Evolutionary conservation across 2,888 invertebrate species (phyloP).

Genomic region (Rhodophaea formosa): DNA sequence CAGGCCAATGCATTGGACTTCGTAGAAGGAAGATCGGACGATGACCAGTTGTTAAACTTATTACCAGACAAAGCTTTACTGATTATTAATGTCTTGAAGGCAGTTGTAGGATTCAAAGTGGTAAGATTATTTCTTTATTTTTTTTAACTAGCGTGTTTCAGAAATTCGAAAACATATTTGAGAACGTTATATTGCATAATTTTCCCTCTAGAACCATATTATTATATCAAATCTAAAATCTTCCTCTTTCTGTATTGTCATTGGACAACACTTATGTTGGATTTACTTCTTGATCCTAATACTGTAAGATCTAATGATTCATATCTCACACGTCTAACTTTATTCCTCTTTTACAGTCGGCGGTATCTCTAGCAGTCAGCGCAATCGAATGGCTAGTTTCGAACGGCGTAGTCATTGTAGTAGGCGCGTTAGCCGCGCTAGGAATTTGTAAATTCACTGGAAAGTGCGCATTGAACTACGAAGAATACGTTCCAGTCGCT

Average conservation of each 20-base stretch:
- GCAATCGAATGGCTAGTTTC: conserved; percentile 44
- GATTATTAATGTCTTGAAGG: conserved; percentile 30
- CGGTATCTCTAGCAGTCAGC: conserved; percentile 34
- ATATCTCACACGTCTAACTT: too few relatives aligned
- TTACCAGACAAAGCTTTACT: conserved; percentile 23
- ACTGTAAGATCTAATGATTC: too few relatives aligned
- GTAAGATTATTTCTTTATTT: conserved; percentile 31
- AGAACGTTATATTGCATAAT: too few relatives aligned
- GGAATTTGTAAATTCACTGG: conserved; percentile 47
- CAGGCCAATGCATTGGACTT: conserved; percentile 15
- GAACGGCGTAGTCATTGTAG: conserved; percentile 35
- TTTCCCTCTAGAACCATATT: too few relatives aligned
- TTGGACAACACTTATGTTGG: too few relatives aligned
- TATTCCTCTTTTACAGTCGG: conserved; percentile 29
- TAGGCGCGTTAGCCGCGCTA: conserved; percentile 38
- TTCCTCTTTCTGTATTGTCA: too few relatives aligned
- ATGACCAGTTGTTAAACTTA: conserved; percentile 14
- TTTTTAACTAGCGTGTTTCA: not conserved
- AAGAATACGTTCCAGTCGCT: conserved; percentile 32
- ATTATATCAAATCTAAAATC: too few relatives aligned
- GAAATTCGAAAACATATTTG: too few relatives aligned
- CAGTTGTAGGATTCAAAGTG: conserved; percentile 36
- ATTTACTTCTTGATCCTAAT: too few relatives aligned
- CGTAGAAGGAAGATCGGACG: conserved; percentile 1
- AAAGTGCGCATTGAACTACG: conserved; percentile 37